Evolutionary conservation across 1,140 invertebrate genomes (phyloP), one percentile per base, ranked within the genome.

Genomic region (Calliphora vicina): DNA sequence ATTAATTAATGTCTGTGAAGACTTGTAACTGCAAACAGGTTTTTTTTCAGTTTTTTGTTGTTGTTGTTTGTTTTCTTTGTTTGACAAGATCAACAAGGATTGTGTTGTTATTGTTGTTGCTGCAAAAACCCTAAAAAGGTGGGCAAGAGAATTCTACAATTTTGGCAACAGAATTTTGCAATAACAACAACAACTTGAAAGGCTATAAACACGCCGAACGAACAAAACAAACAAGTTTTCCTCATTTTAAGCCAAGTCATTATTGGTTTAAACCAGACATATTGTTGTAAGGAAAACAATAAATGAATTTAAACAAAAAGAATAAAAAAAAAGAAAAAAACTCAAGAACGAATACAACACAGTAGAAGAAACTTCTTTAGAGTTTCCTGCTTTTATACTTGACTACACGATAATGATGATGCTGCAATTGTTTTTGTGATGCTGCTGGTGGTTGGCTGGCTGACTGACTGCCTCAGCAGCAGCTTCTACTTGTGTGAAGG

Each of bases 51-150:
- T 57, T n/a, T 67, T 67, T 67, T 9, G 6, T 61, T 61, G 13
- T n/a, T n/a, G 2, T 6, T 67, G n/a, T 67, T 67, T 67, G 20
- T 67, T 57, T 57, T 57, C 50, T 57, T 57, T 57, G 50, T 57
- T 76, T 76, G 35, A 78, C 74, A 78, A 78, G 74, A 78, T 78
- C 74, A 78, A 78, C 74, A 78, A 78, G 74, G 74, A 78, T 78
- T 23, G 6, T 78, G 17, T 78, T 76, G 27, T 35, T 35, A 35
- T 8, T 0, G 35, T 35, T 35, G 35, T 35, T 6, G 29, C 8
- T 35, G 29, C 29, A 35, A 73, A 42, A 10, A 78, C 74, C 20
- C 23, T 43, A 25, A 43, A 43, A 78, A 20, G 20, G 74, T 45
- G 35, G 72, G 13, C 72, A 29, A 74, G n/a, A 35, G 27, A 17